These are phyloP conservation scores for Champsocephalus esox DNA, from an alignment of 2,797 vertebrate genomes.

Conservation along the genomic window DNA sequence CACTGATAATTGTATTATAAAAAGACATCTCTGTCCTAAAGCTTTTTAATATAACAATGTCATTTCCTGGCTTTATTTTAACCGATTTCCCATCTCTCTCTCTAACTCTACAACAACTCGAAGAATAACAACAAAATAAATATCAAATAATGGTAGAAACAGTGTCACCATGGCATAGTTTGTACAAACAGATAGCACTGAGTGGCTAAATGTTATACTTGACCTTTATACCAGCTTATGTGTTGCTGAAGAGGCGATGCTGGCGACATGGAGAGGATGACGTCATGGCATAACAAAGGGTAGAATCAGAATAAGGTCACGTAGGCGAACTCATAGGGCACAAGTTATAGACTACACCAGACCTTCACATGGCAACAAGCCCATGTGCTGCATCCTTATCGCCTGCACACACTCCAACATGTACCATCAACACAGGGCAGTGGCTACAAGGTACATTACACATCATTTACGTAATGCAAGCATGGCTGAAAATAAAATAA, in stretches of 20 bases:
- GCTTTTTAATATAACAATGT: background rate
- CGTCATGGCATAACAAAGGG: background rate
- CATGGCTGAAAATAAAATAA: constrained; percentile 17
- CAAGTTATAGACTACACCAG: background rate
- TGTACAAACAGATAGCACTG: background rate
- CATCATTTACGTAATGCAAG: constrained; percentile 19
- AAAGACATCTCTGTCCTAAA: no score
- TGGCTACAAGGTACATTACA: constrained; percentile 12
- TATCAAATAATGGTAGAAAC: background rate
- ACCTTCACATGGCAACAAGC: background rate
- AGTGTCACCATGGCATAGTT: background rate
- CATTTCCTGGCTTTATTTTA: background rate
- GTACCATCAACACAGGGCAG: background rate
- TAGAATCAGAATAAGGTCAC: constrained; percentile 1
- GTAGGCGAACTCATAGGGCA: background rate
- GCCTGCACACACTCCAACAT: background rate
- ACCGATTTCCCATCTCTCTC: background rate
- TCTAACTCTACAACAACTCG: background rate
- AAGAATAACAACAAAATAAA: background rate
- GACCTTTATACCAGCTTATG: background rate
- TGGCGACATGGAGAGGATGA: background rate
- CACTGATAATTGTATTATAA: background rate
- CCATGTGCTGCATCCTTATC: background rate
- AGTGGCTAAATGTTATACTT: no score
- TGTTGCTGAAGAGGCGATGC: background rate